A percentile compares a stretch with the other conserved stretches of the same genome.
phyloP scores from a whole-genome alignment of 1,140 invertebrate species.

The Sminthurides bifidus region DNA sequence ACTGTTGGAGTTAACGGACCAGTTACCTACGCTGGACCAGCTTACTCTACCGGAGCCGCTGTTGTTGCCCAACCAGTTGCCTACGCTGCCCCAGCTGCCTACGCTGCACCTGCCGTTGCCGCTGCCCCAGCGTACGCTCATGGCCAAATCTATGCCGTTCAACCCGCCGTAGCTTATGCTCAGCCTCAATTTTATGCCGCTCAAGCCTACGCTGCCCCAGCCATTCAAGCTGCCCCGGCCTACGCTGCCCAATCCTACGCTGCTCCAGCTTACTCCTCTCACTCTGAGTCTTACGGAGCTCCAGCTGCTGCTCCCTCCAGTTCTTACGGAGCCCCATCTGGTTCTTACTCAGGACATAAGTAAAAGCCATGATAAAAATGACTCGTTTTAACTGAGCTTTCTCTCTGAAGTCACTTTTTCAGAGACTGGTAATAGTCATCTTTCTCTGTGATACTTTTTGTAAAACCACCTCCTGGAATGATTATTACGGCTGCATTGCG shows the following conservation, averaged over 20 bases:
- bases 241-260: background rate
- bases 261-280: background rate
- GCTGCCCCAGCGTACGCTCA: background rate
- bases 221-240: background rate
- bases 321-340: slow-evolving; percentile 11
- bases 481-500: background rate
- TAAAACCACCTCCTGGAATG: no score
- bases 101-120: background rate
- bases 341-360: slow-evolving; percentile 3
- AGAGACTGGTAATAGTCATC: background rate
- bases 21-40: slow-evolving; percentile 24
- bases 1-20: slow-evolving; percentile 29
- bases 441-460: background rate
- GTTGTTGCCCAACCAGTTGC: slow-evolving; percentile 4
- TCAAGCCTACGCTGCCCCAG: slow-evolving; percentile 2
- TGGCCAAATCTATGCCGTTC: background rate
- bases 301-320: slow-evolving; percentile 4
- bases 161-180: background rate
- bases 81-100: background rate
- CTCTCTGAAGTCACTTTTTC: background rate
- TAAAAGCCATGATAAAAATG: background rate
- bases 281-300: slow-evolving; percentile 4
- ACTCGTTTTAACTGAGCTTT: background rate
- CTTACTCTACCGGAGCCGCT: slow-evolving; percentile 4
- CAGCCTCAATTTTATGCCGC: background rate